Evolutionary conservation across 2,888 invertebrate genomes (phyloP), one percentile per base, ranked within the genome.

Genomic region (Nemurella pictetii): DNA sequence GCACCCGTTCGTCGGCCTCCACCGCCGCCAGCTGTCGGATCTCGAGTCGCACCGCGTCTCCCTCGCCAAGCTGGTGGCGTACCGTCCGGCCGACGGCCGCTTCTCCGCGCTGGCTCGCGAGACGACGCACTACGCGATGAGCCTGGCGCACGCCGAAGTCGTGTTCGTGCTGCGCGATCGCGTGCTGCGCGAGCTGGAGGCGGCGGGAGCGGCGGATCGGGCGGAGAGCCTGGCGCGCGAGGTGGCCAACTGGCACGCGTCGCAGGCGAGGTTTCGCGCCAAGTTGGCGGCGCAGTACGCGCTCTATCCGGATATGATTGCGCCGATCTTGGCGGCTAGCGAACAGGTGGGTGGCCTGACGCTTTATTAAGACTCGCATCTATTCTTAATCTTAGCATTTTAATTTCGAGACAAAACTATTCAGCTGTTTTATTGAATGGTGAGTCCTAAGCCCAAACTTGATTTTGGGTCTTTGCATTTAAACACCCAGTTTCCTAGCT

Each of bases 231-330:
- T 30, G 12, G 2, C 83, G 3, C 91, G 90, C 87, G 91, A 93
- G 88, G 90, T 91, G 0, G 87, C 90, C 0, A 91, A 91, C 0
- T 93, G 93, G 92, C 89, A 92, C 32, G 90, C 91, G 86, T 94
- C 94, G 0, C 89, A 92, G 7, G 90, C 92, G 84, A 91, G 91
- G 55, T 94, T 94, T 88, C 91, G 92, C 75, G 91, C 91, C 82
- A 92, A 92, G 88, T 89, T 94, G 30, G 91, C 93, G 29, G 89
- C 88, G 0, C 95, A 93, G 88, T 90, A 92, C 0, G 91, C 93
- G 0, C 93, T 93, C n/a, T 97, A 96, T 89, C 95, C 95, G 0
- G 98, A 98, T 89, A 91, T 98, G 83, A 92, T 95, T 0, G 92
- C 94, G 86, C 96, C 97, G 0, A 90, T 97, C 26, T 91, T 95